Evolutionary conservation across 1,140 invertebrate genomes (phyloP).

Genomic region (Hyposmocoma kahamanoa): DNA sequence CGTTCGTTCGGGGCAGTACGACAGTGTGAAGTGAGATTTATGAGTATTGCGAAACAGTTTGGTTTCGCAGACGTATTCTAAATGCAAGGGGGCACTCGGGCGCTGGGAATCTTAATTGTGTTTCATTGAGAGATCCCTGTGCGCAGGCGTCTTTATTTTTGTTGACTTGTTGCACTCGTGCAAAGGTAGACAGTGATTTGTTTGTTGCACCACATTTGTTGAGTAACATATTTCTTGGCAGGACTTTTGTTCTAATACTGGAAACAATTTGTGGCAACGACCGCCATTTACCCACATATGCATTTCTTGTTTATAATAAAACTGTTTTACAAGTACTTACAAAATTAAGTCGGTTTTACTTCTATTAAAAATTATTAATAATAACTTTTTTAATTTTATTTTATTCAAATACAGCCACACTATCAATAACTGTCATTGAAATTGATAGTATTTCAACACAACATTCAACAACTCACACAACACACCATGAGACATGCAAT

Average conservation of each 20-base stretch:
- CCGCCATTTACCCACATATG: too few species aligned
- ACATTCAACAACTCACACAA: too few species aligned
- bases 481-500: too few species aligned
- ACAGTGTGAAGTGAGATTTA: constrained; percentile 50
- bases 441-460: too few species aligned
- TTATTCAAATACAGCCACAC: too few species aligned
- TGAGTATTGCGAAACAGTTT: constrained; percentile 43
- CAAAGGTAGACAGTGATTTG: constrained; percentile 32
- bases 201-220: constrained; percentile 21
- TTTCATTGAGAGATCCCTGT: constrained; percentile 52
- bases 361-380: too few species aligned
- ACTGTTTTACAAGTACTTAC: too few species aligned
- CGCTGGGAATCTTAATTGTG: constrained; percentile 62
- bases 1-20: constrained; percentile 28
- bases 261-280: constrained; percentile 6
- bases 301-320: too few species aligned
- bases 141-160: constrained; percentile 62
- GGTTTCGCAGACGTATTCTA: constrained; percentile 33
- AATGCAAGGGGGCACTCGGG: constrained; percentile 40
- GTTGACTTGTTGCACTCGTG: constrained; percentile 47
- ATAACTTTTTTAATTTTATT: too few species aligned
- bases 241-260: constrained; percentile 25
- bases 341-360: too few species aligned
- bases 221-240: constrained; percentile 34
- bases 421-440: too few species aligned